Percentiles rank a stretch among this genome's conserved stretches.
Evolutionary conservation across 2,113 vertebrate species (phyloP).

Genomic region (Seriola dumerili): DNA sequence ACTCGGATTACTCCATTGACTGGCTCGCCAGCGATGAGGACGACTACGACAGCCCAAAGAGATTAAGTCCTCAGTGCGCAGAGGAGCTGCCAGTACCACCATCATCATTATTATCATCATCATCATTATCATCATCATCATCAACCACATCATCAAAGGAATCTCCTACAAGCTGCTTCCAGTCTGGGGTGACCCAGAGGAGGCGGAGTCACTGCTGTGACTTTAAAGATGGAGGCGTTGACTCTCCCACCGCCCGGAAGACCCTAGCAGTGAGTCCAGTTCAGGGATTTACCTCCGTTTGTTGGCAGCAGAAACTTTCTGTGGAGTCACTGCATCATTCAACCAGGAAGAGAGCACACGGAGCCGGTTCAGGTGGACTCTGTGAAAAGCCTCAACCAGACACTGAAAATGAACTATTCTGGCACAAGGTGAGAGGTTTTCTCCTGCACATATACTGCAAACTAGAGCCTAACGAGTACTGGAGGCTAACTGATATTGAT

Average conservation of each 20-base stretch:
- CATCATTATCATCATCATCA: background rate
- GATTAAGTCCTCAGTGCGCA: background rate
- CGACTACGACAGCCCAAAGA: slow-evolving; percentile 10
- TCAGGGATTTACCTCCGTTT: slow-evolving; percentile 37
- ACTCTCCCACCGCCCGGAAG: background rate
- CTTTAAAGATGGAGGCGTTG: background rate
- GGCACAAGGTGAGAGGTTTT: slow-evolving; percentile 66
- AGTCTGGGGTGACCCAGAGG: background rate
- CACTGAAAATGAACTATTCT: slow-evolving; percentile 51
- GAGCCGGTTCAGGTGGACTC: background rate
- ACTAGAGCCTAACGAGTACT: background rate
- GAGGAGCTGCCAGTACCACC: background rate
- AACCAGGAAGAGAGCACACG: slow-evolving; percentile 20
- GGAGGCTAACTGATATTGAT: background rate
- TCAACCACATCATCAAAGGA: slow-evolving; percentile 4
- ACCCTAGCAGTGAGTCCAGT: background rate
- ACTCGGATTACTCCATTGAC: slow-evolving; percentile 71
- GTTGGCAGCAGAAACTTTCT: background rate
- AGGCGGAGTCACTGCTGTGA: background rate
- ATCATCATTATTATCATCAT: background rate
- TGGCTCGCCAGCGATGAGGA: slow-evolving; percentile 71
- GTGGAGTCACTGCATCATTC: background rate
- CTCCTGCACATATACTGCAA: background rate
- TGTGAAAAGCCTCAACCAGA: slow-evolving; percentile 5
- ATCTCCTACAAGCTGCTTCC: background rate